Evolutionary conservation across 2,888 invertebrate genomes (phyloP).

Genomic region (Teinopalpus imperialis): DNA sequence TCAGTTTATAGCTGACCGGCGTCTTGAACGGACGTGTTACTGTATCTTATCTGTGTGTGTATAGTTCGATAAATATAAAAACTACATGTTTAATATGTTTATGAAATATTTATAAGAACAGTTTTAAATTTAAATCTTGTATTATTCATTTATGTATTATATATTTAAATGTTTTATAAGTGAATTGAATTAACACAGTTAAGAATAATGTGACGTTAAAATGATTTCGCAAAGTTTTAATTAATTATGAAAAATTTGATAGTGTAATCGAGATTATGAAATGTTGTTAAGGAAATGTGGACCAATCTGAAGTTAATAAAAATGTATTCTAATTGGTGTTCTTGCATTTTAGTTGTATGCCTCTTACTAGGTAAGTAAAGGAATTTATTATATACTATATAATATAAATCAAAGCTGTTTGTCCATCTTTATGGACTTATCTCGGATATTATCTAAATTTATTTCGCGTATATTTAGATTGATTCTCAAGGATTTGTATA

Average conservation of each 20-base stretch:
- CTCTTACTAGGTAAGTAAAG: conserved; percentile 43
- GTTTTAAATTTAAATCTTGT: conserved; percentile 2
- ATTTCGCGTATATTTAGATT: no score
- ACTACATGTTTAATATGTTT: background rate
- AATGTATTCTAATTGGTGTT: conserved; percentile 39
- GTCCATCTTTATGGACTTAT: no score
- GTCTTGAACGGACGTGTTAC: conserved; percentile 5
- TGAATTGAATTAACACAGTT: background rate
- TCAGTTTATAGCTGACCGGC: conserved; percentile 15
- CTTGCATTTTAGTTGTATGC: conserved; percentile 37
- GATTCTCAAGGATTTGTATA: no score
- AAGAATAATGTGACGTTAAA: conserved; percentile 16
- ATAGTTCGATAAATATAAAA: conserved; percentile 9
- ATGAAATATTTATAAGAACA: background rate
- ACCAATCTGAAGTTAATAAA: conserved; percentile 29
- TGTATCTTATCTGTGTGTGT: conserved; percentile 12
- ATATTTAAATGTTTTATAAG: background rate
- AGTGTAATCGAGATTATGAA: conserved; percentile 3
- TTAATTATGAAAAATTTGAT: background rate
- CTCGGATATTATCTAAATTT: no score
- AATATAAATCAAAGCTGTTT: no score
- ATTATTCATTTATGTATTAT: conserved; percentile 3
- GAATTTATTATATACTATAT: background rate
- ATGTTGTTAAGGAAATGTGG: conserved; percentile 2
- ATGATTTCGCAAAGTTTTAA: background rate